Evolutionary conservation across 2,888 invertebrate species (phyloP).

Genomic region (Nephrotoma flavescens): DNA sequence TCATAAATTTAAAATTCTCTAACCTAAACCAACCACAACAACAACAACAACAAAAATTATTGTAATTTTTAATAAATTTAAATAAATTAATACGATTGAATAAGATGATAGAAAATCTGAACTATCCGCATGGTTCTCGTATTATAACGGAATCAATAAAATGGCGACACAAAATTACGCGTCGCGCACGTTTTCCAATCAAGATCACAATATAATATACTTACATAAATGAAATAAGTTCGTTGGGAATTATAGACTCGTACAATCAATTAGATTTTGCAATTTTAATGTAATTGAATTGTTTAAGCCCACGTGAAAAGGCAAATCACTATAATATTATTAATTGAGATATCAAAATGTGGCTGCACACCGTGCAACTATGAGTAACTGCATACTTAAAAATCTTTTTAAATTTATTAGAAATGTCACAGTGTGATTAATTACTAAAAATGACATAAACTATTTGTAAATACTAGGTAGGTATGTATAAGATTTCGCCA

Average conservation of each 20-base stretch:
- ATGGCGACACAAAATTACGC: background rate
- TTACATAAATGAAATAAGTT: background rate
- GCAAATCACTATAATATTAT: too few relatives aligned
- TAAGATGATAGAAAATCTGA: background rate
- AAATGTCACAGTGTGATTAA: too few relatives aligned
- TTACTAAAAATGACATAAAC: too few relatives aligned
- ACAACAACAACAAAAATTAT: background rate
- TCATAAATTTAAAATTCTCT: background rate
- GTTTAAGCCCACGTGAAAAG: too few relatives aligned
- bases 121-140: background rate
- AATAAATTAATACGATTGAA: background rate
- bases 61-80: background rate
- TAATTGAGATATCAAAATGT: too few relatives aligned
- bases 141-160: background rate
- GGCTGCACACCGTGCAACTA: too few relatives aligned
- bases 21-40: background rate
- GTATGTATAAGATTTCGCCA: background rate
- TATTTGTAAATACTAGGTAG: background rate
- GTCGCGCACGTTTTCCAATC: background rate
- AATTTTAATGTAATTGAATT: too few relatives aligned
- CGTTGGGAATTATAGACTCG: too few relatives aligned
- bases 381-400: too few relatives aligned
- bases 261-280: too few relatives aligned
- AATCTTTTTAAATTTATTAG: too few relatives aligned
- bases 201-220: background rate